A percentile compares a stretch with the other conserved stretches of the same genome.
Conservation (phyloP, 2,888 invertebrate species). For the Allolobophora icterica region DNA sequence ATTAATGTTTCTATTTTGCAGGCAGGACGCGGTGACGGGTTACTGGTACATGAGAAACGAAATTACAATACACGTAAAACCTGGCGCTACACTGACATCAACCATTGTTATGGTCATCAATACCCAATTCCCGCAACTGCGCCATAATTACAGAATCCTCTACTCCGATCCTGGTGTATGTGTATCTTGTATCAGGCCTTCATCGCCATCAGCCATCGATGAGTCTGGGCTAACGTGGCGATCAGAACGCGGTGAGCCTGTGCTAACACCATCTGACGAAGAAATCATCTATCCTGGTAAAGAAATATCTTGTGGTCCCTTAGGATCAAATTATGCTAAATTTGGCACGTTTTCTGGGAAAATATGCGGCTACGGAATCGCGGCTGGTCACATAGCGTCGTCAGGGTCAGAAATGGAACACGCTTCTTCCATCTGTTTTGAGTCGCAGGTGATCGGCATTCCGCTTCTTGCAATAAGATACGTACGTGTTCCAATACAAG, state of each 20-base stretch:
- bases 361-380: slow-evolving; percentile 17
- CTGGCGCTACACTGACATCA: background rate
- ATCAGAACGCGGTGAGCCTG: background rate
- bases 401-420: background rate
- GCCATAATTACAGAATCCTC: background rate
- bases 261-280: background rate
- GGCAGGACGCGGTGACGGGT: background rate
- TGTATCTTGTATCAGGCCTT: background rate
- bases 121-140: background rate
- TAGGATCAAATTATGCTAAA: background rate
- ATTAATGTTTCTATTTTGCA: background rate
- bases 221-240: too few species aligned
- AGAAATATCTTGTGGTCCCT: background rate
- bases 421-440: background rate
- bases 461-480: background rate
- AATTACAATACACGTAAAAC: background rate
- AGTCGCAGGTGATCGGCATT: background rate
- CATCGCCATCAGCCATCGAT: too few species aligned
- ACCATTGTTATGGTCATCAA: background rate
- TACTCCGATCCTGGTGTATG: background rate
- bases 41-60: background rate
- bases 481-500: background rate
- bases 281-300: background rate
- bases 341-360: background rate
- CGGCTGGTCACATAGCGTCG: background rate